phyloP scores from a whole-genome alignment of 2,113 vertebrate species.

The Eulemur rufifrons region DNA sequence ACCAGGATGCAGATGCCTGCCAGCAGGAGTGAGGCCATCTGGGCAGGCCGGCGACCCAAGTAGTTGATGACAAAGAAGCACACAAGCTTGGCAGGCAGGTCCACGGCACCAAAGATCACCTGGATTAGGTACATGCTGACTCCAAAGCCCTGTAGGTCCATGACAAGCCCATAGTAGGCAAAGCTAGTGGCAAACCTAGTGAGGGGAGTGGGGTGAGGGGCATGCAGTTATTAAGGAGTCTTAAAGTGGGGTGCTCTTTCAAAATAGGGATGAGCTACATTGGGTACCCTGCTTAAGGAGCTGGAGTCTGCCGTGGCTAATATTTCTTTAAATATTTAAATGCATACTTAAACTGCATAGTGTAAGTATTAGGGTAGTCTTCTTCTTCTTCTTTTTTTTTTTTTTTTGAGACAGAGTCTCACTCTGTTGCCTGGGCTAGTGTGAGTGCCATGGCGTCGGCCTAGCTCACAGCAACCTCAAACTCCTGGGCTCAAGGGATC shows the following conservation, averaged over 20 bases:
- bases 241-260: fast-evolving
- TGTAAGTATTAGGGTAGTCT: no score
- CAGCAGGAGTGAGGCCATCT: slow-evolving; percentile 86
- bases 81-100: slow-evolving; percentile 91
- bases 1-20: slow-evolving; percentile 85
- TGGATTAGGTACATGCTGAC: slow-evolving; percentile 95
- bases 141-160: slow-evolving; percentile 96
- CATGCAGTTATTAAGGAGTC: not conserved
- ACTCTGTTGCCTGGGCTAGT: no score
- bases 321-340: not conserved
- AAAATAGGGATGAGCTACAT: not conserved
- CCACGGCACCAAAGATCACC: slow-evolving; percentile 92
- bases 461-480: no score
- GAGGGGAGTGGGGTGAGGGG: not conserved
- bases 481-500: no score
- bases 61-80: slow-evolving; percentile 86
- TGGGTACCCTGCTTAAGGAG: not conserved
- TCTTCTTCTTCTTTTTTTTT: no score
- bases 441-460: no score
- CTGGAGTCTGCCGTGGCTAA: not conserved
- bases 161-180: slow-evolving; percentile 94
- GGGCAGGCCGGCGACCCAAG: slow-evolving; percentile 89
- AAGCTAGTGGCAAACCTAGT: slow-evolving; percentile 92
- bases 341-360: not conserved
- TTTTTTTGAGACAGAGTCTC: no score